Evolutionary conservation across 2,113 vertebrate species (phyloP).

Genomic region (Erinaceus europaeus): DNA sequence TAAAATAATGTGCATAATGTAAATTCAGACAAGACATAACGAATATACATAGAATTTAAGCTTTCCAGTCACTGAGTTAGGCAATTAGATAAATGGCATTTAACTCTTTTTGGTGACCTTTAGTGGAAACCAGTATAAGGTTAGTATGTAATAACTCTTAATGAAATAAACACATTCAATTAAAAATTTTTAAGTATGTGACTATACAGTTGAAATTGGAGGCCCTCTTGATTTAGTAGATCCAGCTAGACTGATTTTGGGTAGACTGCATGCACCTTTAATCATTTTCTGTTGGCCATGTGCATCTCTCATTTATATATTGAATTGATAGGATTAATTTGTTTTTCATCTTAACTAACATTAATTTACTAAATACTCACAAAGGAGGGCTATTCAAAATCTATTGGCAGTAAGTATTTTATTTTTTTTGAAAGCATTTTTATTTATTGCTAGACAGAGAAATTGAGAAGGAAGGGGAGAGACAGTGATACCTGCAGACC

Average conservation of each 20-base stretch:
- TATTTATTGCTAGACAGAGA: too few relatives aligned
- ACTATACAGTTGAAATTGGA: neutral
- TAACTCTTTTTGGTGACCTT: neutral
- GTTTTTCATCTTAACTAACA: neutral
- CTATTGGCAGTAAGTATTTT: neutral
- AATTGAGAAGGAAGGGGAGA: too few relatives aligned
- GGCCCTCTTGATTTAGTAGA: neutral
- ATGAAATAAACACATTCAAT: neutral
- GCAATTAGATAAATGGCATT: neutral
- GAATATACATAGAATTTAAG: neutral
- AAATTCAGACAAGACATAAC: neutral
- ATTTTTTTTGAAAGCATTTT: too few relatives aligned
- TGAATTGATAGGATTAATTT: neutral
- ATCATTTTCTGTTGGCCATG: neutral
- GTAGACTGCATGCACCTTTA: neutral
- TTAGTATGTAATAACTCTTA: constrained; percentile 6
- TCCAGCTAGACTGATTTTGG: neutral
- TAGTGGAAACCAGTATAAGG: neutral
- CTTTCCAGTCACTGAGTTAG: neutral
- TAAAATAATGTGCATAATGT: neutral
- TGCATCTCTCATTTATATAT: neutral
- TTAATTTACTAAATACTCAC: neutral
- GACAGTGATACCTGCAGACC: too few relatives aligned
- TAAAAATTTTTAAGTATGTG: neutral
- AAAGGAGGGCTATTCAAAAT: neutral